Evolutionary conservation across 2,888 invertebrate genomes (phyloP).

Genomic region (Alloplasta piceator): DNA sequence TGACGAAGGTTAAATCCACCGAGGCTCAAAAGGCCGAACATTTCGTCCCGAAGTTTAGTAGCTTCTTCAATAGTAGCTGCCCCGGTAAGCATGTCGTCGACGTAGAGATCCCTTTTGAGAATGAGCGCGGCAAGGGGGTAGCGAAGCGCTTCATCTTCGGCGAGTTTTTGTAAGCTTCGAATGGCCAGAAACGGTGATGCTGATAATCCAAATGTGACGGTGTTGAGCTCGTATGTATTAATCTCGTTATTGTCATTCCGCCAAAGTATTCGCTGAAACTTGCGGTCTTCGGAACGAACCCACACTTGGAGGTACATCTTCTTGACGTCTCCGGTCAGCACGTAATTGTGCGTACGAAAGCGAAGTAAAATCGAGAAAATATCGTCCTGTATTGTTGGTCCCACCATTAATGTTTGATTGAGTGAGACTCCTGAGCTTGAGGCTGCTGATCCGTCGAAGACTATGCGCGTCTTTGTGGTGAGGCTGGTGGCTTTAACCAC

Average conservation of each 20-base stretch:
- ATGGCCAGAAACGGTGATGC: constrained; percentile 70
- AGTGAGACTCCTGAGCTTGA: constrained; percentile 52
- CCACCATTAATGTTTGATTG: constrained; percentile 44
- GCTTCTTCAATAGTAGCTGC: constrained; percentile 51
- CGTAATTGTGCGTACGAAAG: constrained; percentile 42
- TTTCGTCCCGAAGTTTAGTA: constrained; percentile 36
- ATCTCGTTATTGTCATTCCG: not conserved
- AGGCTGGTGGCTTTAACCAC: constrained; percentile 43
- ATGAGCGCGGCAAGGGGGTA: constrained; percentile 47
- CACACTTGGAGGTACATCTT: constrained; percentile 36
- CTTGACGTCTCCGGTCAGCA: constrained; percentile 36
- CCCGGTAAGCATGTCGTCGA: constrained; percentile 64
- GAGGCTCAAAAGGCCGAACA: constrained; percentile 26
- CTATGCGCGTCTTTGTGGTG: constrained; percentile 45
- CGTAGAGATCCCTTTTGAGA: constrained; percentile 57
- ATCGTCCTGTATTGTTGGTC: constrained; percentile 54
- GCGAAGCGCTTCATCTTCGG: constrained; percentile 59
- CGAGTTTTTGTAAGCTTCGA: constrained; percentile 68
- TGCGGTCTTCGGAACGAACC: constrained; percentile 20
- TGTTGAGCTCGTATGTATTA: constrained; percentile 52
- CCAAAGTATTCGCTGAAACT: constrained; percentile 32
- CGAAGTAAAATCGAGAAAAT: constrained; percentile 47
- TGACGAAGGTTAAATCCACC: constrained; percentile 64
- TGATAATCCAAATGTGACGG: constrained; percentile 57
- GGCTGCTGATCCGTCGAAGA: constrained; percentile 49